These are phyloP conservation scores for Streptopelia turtur DNA, from an alignment of 2,797 vertebrate species.

Conservation along the genomic window DNA sequence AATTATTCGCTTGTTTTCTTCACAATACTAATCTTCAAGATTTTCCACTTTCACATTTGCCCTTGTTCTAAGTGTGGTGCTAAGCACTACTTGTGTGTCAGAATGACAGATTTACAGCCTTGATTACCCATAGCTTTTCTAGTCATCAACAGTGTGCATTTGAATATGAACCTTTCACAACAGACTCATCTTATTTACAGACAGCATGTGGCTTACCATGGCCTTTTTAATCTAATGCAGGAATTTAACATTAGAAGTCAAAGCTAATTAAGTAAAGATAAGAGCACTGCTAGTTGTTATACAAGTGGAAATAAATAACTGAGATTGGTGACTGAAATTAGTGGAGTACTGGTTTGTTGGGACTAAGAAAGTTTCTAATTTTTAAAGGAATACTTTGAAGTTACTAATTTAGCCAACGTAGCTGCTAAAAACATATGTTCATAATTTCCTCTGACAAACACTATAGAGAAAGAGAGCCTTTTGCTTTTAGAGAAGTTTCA, in stretches of 20 bases:
- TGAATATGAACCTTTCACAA: constrained; percentile 53
- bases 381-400: neutral
- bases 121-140: constrained; percentile 6
- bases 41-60: neutral
- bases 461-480: neutral
- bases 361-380: neutral
- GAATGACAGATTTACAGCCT: constrained; percentile 28
- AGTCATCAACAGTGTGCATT: constrained; percentile 36
- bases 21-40: neutral
- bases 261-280: constrained; percentile 61
- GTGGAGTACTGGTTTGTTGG: neutral
- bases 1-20: neutral
- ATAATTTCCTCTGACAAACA: neutral
- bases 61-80: neutral
- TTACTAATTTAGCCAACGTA: neutral
- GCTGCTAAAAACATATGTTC: neutral
- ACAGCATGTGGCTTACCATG: neutral
- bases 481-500: neutral
- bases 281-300: constrained; percentile 29
- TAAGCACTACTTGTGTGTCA: neutral
- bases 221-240: constrained; percentile 46
- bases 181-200: constrained; percentile 48
- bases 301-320: constrained; percentile 54
- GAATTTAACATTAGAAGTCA: constrained; percentile 50
- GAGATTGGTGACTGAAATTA: neutral